Evolutionary conservation across 2,113 vertebrate genomes (phyloP).

Genomic region (Cyprinodon brontotheroides): DNA sequence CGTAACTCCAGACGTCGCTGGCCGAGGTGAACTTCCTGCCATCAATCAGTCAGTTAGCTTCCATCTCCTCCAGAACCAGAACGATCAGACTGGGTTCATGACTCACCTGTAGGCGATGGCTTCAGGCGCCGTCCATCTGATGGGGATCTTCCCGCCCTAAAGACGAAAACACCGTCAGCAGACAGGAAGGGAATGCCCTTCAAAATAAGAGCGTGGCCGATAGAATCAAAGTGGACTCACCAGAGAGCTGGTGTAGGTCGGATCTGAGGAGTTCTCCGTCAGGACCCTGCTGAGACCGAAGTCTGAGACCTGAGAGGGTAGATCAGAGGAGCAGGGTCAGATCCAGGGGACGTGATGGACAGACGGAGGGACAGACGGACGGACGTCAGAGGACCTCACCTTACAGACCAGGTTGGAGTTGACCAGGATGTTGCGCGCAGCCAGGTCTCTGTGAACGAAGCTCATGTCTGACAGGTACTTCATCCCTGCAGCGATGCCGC

Average conservation of each 20-base stretch:
- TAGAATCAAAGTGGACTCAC: constrained; percentile 31
- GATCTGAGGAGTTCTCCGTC: constrained; percentile 69
- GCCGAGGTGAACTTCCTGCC: constrained; percentile 85
- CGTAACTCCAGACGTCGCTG: constrained; percentile 85
- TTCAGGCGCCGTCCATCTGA: constrained; percentile 85
- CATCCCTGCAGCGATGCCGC: constrained; percentile 65
- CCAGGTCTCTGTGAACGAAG: constrained; percentile 71
- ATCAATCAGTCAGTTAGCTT: neutral
- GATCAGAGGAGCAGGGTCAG: accelerated
- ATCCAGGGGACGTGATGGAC: accelerated
- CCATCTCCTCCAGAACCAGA: no score
- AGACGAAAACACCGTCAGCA: no score
- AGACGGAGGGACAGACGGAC: neutral
- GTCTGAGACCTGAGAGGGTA: constrained; percentile 60
- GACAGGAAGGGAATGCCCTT: neutral
- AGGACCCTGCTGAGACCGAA: constrained; percentile 68
- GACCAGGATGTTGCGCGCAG: constrained; percentile 70
- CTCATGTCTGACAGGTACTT: constrained; percentile 70
- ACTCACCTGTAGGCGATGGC: constrained; percentile 78
- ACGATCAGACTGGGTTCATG: no score
- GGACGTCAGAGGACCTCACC: constrained; percentile 49
- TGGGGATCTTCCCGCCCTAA: constrained; percentile 86
- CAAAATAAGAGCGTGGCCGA: constrained; percentile 27
- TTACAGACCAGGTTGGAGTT: constrained; percentile 69
- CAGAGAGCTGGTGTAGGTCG: constrained; percentile 72